Conservation (phyloP, 2,113 vertebrate genomes). For the Paraplagusia blochii region DNA sequence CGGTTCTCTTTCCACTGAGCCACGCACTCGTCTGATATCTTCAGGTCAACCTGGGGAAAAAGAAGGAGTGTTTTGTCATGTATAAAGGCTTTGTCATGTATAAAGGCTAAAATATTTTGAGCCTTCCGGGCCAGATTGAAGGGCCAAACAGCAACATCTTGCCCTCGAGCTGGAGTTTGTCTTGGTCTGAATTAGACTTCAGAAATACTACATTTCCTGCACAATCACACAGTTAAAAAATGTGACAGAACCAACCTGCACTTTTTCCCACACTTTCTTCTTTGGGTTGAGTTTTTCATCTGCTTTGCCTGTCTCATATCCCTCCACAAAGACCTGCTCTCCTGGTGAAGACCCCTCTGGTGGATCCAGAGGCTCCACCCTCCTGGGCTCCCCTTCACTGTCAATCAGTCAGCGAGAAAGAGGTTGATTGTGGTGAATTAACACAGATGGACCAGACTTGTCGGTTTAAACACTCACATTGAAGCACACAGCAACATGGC, state of each 20-base stretch:
- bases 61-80: not conserved
- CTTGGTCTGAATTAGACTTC: not conserved
- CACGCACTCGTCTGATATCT: constrained; percentile 78
- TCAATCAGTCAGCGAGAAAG: constrained; percentile 1
- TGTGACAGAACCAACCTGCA: constrained; percentile 79
- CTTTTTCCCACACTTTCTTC: constrained; percentile 95
- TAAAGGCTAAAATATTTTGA: too few relatives aligned
- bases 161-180: not conserved
- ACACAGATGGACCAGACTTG: too few relatives aligned
- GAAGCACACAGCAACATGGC: constrained; percentile 95
- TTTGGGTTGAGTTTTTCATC: constrained; percentile 93
- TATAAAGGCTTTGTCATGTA: too few relatives aligned
- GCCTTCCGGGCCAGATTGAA: too few relatives aligned
- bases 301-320: constrained; percentile 83
- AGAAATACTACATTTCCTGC: not conserved
- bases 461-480: constrained; percentile 71
- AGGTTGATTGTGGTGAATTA: too few relatives aligned
- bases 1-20: constrained; percentile 91
- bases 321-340: constrained; percentile 86
- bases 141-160: too few relatives aligned
- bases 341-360: constrained; percentile 84
- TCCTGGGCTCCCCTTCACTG: constrained; percentile 82
- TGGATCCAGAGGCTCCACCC: constrained; percentile 90
- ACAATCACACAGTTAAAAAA: not conserved
- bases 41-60: constrained; percentile 82